Percentiles rank a stretch among this genome's conserved stretches.
Evolutionary conservation across 2,888 invertebrate species (phyloP).

Genomic region (Cataglyphis rosenhaueri): DNA sequence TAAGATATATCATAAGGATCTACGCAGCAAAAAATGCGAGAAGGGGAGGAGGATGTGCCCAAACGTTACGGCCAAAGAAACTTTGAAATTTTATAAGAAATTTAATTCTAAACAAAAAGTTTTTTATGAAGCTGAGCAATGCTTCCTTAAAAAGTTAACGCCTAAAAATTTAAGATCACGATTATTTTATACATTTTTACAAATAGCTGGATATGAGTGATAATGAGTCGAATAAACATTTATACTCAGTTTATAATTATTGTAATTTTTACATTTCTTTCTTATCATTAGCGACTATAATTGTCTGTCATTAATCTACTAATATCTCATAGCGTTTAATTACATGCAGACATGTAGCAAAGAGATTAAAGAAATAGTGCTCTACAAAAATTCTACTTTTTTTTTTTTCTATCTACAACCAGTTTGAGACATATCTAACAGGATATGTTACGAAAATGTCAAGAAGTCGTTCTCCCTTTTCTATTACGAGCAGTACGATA

Average conservation of each 20-base stretch:
- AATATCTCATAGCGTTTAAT: slow-evolving; percentile 10
- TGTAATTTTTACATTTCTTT: background rate
- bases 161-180: too few relatives aligned
- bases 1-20: background rate
- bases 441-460: slow-evolving; percentile 47
- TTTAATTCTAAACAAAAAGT: too few relatives aligned
- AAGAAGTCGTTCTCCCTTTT: slow-evolving; percentile 47
- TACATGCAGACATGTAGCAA: background rate
- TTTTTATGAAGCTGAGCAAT: too few relatives aligned
- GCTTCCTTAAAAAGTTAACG: too few relatives aligned
- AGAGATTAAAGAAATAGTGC: background rate
- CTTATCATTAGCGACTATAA: background rate
- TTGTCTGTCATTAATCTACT: background rate
- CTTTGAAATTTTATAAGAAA: too few relatives aligned
- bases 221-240: background rate
- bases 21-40: background rate
- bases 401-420: slow-evolving; percentile 54
- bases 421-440: slow-evolving; percentile 60
- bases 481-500: slow-evolving; percentile 60
- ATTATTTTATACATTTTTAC: too few relatives aligned
- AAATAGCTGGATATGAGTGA: too few relatives aligned
- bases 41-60: too few relatives aligned
- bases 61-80: too few relatives aligned
- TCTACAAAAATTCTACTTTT: slow-evolving; percentile 25
- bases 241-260: slow-evolving; percentile 2